Evolutionary conservation across 1,140 invertebrate genomes (phyloP).

Genomic region (Nasonia giraulti): DNA sequence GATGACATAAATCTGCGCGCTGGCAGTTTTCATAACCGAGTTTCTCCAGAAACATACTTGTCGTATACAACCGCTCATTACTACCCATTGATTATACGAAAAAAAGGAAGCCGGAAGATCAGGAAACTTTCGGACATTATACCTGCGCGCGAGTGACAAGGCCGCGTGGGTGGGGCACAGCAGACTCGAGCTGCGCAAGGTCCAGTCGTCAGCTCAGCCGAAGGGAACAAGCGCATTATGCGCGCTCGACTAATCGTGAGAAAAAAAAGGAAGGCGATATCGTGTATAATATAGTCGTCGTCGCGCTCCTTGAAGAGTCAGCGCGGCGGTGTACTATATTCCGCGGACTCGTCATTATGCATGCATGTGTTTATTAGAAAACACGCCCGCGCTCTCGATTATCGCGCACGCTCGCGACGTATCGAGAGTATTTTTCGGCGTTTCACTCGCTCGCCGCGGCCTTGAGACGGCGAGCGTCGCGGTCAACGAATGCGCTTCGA

Average conservation of each 20-base stretch:
- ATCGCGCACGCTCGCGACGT: too few relatives aligned
- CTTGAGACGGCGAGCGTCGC: too few relatives aligned
- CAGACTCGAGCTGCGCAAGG: not conserved
- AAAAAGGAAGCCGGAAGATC: not conserved
- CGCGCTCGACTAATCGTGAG: not conserved
- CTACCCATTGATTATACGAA: too few relatives aligned
- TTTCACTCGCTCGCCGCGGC: too few relatives aligned
- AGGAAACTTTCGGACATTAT: not conserved
- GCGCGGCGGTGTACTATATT: not conserved
- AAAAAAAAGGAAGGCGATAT: not conserved
- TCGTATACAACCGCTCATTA: too few relatives aligned
- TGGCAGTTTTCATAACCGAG: too few relatives aligned
- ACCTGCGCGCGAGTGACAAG: not conserved
- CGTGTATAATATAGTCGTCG: not conserved
- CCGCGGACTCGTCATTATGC: not conserved
- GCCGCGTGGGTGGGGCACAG: not conserved
- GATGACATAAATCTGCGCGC: too few relatives aligned
- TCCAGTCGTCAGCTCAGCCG: not conserved
- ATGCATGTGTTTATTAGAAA: not conserved
- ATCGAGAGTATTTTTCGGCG: too few relatives aligned
- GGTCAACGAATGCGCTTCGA: too few relatives aligned
- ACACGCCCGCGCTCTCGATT: not conserved
- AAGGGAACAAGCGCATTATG: not conserved
- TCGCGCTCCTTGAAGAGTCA: not conserved
- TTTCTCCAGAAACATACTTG: too few relatives aligned